Evolutionary conservation across 2,888 invertebrate species (phyloP).

Genomic region (Platycheirus albimanus): DNA sequence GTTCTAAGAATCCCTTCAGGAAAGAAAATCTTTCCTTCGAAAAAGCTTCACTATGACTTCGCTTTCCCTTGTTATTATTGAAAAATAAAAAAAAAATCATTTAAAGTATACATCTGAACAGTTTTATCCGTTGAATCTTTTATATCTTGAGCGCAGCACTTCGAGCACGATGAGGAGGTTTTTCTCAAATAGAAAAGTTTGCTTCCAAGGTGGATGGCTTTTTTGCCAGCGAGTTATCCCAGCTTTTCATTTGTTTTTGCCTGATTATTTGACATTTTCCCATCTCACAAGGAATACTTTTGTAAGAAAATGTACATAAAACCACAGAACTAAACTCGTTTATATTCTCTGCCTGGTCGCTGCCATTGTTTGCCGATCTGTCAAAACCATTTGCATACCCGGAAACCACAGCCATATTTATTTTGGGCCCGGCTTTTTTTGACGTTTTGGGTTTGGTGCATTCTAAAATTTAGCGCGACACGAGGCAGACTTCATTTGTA

Average conservation of each 20-base stretch:
- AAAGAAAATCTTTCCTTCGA: conserved; percentile 11
- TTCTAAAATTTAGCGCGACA: no score
- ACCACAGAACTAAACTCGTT: no score
- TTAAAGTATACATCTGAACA: conserved; percentile 50
- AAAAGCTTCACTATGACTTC: conserved; percentile 24
- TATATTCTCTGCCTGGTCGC: no score
- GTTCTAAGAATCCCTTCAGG: conserved; percentile 1
- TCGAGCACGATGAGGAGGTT: conserved; percentile 2
- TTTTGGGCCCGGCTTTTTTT: no score
- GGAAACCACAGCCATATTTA: no score
- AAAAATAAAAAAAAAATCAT: conserved; percentile 4
- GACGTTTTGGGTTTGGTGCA: no score
- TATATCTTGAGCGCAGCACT: conserved; percentile 18
- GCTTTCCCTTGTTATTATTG: conserved; percentile 15
- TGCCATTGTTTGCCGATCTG: no score
- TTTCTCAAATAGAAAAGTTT: conserved; percentile 11
- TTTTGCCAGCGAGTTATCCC: background rate
- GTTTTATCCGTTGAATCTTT: conserved; percentile 46
- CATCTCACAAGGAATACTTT: conserved; percentile 17
- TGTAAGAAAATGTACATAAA: no score
- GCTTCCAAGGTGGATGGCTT: background rate
- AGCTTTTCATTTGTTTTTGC: background rate
- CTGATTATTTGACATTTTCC: conserved; percentile 30
- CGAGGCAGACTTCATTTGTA: no score
- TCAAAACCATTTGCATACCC: no score